Evolutionary conservation across 1,140 invertebrate genomes (phyloP), one percentile per base, ranked within the genome.

Genomic region (Polypedilum vanderplanki): DNA sequence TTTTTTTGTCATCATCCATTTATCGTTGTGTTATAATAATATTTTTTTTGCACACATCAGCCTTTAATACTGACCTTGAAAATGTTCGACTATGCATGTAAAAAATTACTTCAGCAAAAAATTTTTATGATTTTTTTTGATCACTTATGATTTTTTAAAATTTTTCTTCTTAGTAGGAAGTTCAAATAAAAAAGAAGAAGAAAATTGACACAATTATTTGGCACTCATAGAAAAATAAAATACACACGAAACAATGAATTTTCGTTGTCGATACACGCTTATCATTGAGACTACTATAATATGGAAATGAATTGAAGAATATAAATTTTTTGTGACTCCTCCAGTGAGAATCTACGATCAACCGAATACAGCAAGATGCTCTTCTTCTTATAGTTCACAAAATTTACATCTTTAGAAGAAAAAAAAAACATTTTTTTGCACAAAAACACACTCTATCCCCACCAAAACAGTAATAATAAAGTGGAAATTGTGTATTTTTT

Each of bases 1-100:
- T 33, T 33, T n/a, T 33, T 33, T 33, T 33, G 24, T 33, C 24
- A 33, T 33, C 24, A 33, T 33, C 24, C 24, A 33, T 33, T 33
- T 33, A 33, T 33, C 24, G 24, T 33, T 33, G 24, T 33, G 24
- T 33, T 33, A 33, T 33, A 57, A 57, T 15, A 57, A 15, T 46
- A 33, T 46, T 46, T 12, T 46, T 57, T 57, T 57, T 57, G 3
- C 46, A 57, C 46, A 70, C 65, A 70, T 22, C 65, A 70, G 65
- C 20, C 17, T 70, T 70, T 22, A 0, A 57, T 57, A 70, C 65
- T 70, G 20, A 70, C 65, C 65, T 70, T 70, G 65, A 70, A 70
- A 70, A 70, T 18, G 65, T 70, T 70, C 65, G 20, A 12, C 65
- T 20, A 70, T 20, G 65, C 65, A 70, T 70, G 65, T 20, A 70